Conservation (phyloP, 2,797 vertebrate species). For the Trematomus bernacchii region DNA sequence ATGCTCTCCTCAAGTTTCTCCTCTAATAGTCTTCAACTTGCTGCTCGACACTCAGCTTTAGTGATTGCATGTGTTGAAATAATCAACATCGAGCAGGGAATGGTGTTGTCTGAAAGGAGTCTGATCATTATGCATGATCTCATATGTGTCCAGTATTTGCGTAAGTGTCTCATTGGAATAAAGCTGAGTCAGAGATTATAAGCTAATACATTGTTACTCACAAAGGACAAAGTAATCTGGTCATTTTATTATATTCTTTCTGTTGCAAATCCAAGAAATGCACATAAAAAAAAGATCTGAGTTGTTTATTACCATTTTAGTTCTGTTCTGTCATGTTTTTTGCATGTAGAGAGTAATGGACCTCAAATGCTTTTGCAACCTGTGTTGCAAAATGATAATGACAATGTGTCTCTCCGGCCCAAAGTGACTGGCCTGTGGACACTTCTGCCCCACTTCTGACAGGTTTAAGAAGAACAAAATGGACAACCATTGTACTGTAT, state of each 20-base stretch:
- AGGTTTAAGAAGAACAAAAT: no score
- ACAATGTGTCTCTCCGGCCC: background rate
- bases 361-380: no score
- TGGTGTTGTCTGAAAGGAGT: conserved; percentile 22
- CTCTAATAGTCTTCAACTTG: background rate
- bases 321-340: no score
- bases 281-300: no score
- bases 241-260: no score
- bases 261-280: no score
- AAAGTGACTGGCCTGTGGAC: conserved; percentile 16
- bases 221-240: conserved; percentile 19
- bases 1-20: conserved; percentile 14
- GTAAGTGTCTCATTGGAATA: conserved; percentile 31
- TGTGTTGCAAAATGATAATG: no score
- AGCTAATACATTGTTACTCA: conserved; percentile 45
- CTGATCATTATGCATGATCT: conserved; percentile 59
- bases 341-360: no score
- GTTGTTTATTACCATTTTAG: no score
- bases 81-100: conserved; percentile 52
- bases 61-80: conserved; percentile 39
- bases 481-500: background rate
- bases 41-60: background rate
- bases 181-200: conserved; percentile 39
- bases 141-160: conserved; percentile 41
- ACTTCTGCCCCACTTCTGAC: conserved; percentile 53